phyloP scores from a whole-genome alignment of 2,888 invertebrate genomes.

The Sicus ferrugineus region DNA sequence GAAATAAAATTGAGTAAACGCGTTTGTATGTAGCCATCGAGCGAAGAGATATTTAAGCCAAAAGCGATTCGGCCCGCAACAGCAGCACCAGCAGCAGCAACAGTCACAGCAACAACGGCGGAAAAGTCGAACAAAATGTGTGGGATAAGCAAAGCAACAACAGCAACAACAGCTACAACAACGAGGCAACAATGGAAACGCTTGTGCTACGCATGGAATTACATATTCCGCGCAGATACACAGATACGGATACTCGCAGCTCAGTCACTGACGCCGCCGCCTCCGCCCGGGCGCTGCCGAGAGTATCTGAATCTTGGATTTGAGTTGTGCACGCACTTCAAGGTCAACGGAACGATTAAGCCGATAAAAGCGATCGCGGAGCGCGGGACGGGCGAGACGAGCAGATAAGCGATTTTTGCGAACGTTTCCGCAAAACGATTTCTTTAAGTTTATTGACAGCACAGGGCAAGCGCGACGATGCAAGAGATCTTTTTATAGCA shows the following conservation, averaged over 20 bases:
- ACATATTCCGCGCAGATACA: slow-evolving; percentile 32
- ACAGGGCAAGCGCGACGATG: no score
- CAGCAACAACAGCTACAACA: neutral
- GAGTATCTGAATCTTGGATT: slow-evolving; percentile 4
- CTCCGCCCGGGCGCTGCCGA: neutral
- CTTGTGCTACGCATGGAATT: slow-evolving; percentile 17
- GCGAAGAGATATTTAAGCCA: neutral
- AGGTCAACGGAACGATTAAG: slow-evolving; percentile 22
- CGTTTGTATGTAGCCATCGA: neutral
- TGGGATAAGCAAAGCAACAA: neutral
- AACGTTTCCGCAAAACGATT: no score
- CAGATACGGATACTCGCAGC: neutral
- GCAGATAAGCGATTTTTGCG: neutral
- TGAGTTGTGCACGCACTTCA: slow-evolving; percentile 16
- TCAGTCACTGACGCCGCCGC: neutral
- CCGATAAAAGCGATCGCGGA: neutral
- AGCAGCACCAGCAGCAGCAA: neutral
- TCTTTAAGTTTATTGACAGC: no score
- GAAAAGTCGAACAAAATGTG: no score
- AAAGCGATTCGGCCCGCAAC: no score
- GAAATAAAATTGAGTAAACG: slow-evolving; percentile 1
- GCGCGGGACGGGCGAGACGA: neutral
- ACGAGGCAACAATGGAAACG: neutral
- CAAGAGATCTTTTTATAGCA: no score
- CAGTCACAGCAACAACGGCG: neutral